phyloP scores from a whole-genome alignment of 2,797 vertebrate species.

The Hapalemur alaotrensis region DNA sequence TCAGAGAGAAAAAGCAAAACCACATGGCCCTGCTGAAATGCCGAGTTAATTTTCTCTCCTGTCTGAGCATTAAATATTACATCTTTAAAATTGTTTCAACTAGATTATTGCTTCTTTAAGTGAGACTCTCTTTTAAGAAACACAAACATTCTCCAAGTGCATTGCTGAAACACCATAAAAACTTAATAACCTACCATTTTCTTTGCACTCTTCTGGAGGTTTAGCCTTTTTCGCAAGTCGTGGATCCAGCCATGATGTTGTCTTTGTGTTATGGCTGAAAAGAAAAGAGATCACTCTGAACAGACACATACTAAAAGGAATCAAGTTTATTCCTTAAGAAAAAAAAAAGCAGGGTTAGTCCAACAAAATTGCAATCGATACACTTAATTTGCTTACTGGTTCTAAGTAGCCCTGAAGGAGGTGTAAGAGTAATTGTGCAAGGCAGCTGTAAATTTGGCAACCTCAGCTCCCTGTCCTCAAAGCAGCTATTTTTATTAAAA shows the following conservation, averaged over 20 bases:
- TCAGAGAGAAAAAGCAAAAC: conserved; percentile 79
- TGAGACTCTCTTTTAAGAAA: conserved; percentile 74
- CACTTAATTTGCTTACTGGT: conserved; percentile 95
- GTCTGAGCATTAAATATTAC: conserved; percentile 80
- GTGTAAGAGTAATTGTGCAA: conserved; percentile 90
- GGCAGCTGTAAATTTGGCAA: conserved; percentile 93
- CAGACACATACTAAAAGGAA: conserved; percentile 88
- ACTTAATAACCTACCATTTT: conserved; percentile 95
- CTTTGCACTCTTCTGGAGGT: conserved; percentile 98
- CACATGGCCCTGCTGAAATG: conserved; percentile 82
- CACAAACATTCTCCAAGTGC: conserved; percentile 75
- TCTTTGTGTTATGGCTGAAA: conserved; percentile 99
- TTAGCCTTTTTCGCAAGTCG: conserved; percentile 99
- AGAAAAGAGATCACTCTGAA: conserved; percentile 91
- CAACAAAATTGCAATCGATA: conserved; percentile 94
- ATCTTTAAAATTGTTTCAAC: conserved; percentile 60
- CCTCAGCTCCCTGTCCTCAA: conserved; percentile 88
- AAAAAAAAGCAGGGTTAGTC: conserved; percentile 81
- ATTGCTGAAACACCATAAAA: conserved; percentile 74
- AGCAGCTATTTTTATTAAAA: conserved; percentile 92
- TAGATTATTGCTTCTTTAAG: conserved; percentile 69
- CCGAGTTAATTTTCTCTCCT: conserved; percentile 81
- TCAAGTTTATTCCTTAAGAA: conserved; percentile 88
- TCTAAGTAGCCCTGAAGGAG: conserved; percentile 93
- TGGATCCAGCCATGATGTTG: conserved; percentile 99